Conservation (phyloP, 2,797 vertebrate genomes). For the Myotis pilosus region DNA sequence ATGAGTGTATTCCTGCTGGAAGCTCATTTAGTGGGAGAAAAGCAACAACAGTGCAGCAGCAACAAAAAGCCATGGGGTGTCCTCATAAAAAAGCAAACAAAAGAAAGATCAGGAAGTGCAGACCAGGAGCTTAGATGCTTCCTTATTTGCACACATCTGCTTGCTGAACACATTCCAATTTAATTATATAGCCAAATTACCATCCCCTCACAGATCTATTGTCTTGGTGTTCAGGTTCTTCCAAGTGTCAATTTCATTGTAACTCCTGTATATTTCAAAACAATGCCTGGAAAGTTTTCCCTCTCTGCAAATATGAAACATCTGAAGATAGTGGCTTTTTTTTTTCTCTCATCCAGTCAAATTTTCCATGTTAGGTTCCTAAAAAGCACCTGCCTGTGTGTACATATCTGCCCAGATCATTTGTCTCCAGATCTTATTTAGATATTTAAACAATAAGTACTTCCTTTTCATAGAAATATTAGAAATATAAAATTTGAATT, state of each 20-base stretch:
- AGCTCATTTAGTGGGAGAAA: conserved; percentile 71
- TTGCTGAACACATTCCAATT: conserved; percentile 81
- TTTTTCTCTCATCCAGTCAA: conserved; percentile 16
- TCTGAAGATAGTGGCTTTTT: neutral
- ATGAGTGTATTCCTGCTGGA: neutral
- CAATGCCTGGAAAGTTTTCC: conserved; percentile 7
- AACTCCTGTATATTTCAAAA: conserved; percentile 61
- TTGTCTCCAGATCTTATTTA: neutral
- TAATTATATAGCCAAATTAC: conserved; percentile 83
- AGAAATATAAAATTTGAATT: neutral
- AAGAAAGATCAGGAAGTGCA: conserved; percentile 78
- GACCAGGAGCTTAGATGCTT: conserved; percentile 70
- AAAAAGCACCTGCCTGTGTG: neutral
- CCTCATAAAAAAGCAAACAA: conserved; percentile 78
- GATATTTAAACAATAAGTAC: neutral
- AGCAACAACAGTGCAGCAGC: conserved; percentile 12
- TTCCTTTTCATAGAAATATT: neutral
- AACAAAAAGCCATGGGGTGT: conserved; percentile 76
- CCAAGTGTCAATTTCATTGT: conserved; percentile 71
- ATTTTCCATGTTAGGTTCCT: neutral
- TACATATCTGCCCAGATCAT: neutral
- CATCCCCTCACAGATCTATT: conserved; percentile 65
- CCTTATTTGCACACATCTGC: conserved; percentile 85
- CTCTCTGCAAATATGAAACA: neutral
- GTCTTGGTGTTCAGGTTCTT: conserved; percentile 73